Percentiles rank a stretch among this genome's conserved stretches.
Conservation (phyloP, 2,888 invertebrate genomes). For the Halictus quadricinctus region DNA sequence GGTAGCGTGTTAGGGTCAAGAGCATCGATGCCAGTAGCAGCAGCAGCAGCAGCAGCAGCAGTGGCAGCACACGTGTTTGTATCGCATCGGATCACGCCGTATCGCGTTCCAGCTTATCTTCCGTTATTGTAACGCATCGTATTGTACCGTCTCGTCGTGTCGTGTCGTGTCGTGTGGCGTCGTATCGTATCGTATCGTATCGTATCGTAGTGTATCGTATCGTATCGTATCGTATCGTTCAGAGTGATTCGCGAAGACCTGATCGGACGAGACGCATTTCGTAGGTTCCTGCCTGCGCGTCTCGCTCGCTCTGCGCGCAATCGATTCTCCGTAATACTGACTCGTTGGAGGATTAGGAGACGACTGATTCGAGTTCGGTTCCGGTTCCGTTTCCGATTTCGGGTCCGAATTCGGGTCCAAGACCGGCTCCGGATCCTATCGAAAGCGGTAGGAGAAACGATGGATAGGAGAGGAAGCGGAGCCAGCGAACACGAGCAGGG, state of each 20-base stretch:
- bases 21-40: conserved; percentile 29
- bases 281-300: conserved; percentile 40
- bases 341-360: conserved; percentile 6
- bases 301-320: conserved; percentile 32
- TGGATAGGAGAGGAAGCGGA: conserved; percentile 43
- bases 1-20: conserved; percentile 10
- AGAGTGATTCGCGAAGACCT: conserved; percentile 43
- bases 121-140: background rate
- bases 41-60: conserved; percentile 60
- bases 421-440: conserved; percentile 9
- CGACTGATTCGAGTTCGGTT: conserved; percentile 5
- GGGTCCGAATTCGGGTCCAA: background rate
- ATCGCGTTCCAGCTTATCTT: conserved; percentile 13
- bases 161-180: background rate
- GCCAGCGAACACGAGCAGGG: conserved; percentile 41
- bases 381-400: background rate
- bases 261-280: conserved; percentile 45
- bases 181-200: background rate
- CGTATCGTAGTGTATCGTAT: background rate
- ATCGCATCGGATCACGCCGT: conserved; percentile 8
- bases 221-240: conserved; percentile 25
- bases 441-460: conserved; percentile 18
- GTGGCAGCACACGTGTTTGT: conserved; percentile 59
- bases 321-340: conserved; percentile 56
- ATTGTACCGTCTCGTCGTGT: background rate